Base-by-base conservation (phyloP, 2,113 vertebrate genomes). In the Benitochromis conjunctus region DNA sequence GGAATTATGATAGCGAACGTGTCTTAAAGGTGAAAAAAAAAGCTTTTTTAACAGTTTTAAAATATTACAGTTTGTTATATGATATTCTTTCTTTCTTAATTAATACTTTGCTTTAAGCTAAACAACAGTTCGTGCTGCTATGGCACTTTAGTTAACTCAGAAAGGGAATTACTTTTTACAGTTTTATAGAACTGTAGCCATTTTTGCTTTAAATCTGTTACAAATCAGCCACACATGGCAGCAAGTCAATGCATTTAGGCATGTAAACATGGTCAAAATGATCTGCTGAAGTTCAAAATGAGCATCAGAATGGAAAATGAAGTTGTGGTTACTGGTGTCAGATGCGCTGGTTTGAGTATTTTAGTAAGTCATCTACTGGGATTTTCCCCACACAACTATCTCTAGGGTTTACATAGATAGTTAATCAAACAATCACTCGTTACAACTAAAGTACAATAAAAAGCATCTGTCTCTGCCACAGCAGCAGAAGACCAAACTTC, bases 171-270 rank as follows among this genome's bases (percentile, higher is more conserved):
- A 29, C 46, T 48, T 64, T 64, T 64, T 38, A 5, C 2, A 64
- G 38, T 64, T 38, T 13, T 66, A 38, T 66, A 0, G 19, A 76
- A 26, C 24, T 74, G 43, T 48, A 29, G 2, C 69, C 43, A 31
- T 2, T 18, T 71, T 46, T 71, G 13, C 21, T 71, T 46, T 26
- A 46, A 71, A 46, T 71, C 64, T 26, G n/a, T 71, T 24, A 16
- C 26, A 46, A 48, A 48, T 10, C 21, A 71, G 0, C 0, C 38
- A 0, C 13, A 18, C 9, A 0, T 5, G 16, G 43, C 16, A 69
- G 38, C 12, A 43, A 43, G n/a, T 10, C 1, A 16, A 16, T 69
- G 64, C 38, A 69, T 69, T 69, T 69, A 43, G 5, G 9, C 12
- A 46, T 69, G 9, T 69, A 46, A 43, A 69, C 38, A 69, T 13